Evolutionary conservation across 2,888 invertebrate genomes (phyloP).

Genomic region (Eupithecia tripunctaria): DNA sequence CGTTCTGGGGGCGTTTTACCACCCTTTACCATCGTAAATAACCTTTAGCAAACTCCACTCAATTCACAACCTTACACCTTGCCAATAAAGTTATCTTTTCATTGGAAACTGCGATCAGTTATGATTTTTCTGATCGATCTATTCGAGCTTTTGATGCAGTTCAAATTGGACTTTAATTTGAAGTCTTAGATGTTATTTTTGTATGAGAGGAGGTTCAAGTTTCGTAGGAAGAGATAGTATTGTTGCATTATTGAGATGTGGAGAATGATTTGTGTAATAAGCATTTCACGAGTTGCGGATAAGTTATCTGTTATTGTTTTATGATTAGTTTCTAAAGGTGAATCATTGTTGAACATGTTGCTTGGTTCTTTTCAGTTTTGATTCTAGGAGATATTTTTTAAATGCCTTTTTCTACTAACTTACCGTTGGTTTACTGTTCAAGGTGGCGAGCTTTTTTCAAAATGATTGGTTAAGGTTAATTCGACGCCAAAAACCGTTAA

Average conservation of each 20-base stretch:
- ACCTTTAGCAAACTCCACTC: conserved; percentile 49
- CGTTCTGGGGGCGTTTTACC: conserved; percentile 66
- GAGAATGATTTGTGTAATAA: conserved; percentile 67
- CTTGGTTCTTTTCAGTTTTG: too few species aligned
- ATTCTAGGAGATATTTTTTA: too few species aligned
- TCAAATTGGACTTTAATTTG: conserved; percentile 45
- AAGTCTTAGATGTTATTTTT: conserved; percentile 49
- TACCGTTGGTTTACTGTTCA: too few species aligned
- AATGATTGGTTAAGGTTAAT: too few species aligned
- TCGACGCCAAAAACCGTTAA: too few species aligned
- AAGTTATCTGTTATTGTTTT: conserved; percentile 44
- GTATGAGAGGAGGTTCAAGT: conserved; percentile 31
- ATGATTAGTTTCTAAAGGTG: conserved; percentile 26
- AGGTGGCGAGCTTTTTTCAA: too few species aligned
- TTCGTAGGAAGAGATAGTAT: conserved; percentile 64
- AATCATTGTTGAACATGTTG: not conserved
- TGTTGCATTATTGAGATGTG: conserved; percentile 79
- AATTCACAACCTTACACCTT: conserved; percentile 49
- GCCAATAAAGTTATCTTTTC: conserved; percentile 49
- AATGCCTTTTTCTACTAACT: too few species aligned
- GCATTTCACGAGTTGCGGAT: conserved; percentile 61
- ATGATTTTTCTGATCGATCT: conserved; percentile 45
- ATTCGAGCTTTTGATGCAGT: conserved; percentile 28
- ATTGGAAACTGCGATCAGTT: conserved; percentile 41
- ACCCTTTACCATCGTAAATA: conserved; percentile 67